These are phyloP conservation scores for Pomacea canaliculata DNA, from an alignment of 2,888 invertebrate genomes.

Conservation along the genomic window DNA sequence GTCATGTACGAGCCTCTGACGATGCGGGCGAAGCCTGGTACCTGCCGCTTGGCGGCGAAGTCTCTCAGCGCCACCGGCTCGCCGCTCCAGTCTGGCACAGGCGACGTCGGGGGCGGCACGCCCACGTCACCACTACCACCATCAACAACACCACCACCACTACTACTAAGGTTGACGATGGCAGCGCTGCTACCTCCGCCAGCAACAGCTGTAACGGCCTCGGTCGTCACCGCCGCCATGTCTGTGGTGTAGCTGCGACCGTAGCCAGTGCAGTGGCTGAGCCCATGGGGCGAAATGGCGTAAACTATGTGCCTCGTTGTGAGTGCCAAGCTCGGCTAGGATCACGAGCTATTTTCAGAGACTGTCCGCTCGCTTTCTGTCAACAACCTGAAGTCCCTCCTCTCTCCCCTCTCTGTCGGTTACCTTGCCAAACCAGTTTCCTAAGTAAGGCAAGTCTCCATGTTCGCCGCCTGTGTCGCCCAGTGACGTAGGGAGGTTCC, in stretches of 20 bases:
- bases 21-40: slow-evolving; percentile 89
- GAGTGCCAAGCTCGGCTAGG: neutral
- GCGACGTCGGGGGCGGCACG: slow-evolving; percentile 16
- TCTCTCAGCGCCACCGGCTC: slow-evolving; percentile 65
- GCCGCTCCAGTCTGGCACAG: slow-evolving; percentile 56
- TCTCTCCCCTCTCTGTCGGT: neutral
- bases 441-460: neutral
- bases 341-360: neutral
- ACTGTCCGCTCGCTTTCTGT: slow-evolving; percentile 5
- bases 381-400: slow-evolving; percentile 3
- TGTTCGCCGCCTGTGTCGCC: slow-evolving; percentile 12
- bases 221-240: slow-evolving; percentile 17
- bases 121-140: neutral
- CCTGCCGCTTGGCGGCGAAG: slow-evolving; percentile 78
- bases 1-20: slow-evolving; percentile 94
- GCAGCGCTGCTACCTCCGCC: neutral
- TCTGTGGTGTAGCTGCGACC: neutral
- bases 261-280: neutral
- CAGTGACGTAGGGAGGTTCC: slow-evolving; percentile 9
- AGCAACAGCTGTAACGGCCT: neutral
- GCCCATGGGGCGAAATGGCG: slow-evolving; percentile 1
- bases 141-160: slow-evolving; percentile 2
- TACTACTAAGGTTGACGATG: neutral
- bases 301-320: slow-evolving; percentile 14
- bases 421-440: slow-evolving; percentile 24